phyloP scores from a whole-genome alignment of 2,797 vertebrate species.

The Catamblyrhynchus diadema region DNA sequence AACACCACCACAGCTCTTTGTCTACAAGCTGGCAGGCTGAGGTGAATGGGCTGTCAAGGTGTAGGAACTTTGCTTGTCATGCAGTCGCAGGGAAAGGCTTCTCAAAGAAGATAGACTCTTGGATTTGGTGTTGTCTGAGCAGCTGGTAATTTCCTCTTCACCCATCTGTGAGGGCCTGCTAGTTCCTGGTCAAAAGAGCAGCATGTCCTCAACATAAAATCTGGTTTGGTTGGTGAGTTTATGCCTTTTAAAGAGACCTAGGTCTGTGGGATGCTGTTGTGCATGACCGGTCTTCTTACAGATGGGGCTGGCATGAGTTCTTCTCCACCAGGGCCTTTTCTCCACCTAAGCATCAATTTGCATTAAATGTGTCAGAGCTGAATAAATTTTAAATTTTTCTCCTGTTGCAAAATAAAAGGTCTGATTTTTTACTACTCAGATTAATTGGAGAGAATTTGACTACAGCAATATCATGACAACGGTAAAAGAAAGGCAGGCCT shows the following conservation, averaged over 20 bases:
- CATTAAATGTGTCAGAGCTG: not conserved
- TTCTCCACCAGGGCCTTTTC: not conserved
- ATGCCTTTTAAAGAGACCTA: not conserved
- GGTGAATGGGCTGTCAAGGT: not conserved
- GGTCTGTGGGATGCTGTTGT: not conserved
- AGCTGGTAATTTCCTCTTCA: not conserved
- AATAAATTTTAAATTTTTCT: not conserved
- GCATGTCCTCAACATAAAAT: fast-evolving
- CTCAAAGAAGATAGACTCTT: not conserved
- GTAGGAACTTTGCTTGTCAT: not conserved
- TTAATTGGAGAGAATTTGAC: not conserved
- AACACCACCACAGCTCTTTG: not conserved
- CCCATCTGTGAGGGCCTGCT: not conserved
- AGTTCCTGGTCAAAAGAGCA: not conserved
- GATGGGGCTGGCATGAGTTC: not conserved
- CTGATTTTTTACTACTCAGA: not conserved
- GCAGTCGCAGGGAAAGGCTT: not conserved
- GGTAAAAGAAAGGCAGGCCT: not conserved
- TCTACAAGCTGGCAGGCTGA: not conserved
- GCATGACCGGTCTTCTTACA: not conserved
- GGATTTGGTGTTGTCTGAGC: not conserved
- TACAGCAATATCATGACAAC: not conserved
- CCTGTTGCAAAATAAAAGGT: not conserved
- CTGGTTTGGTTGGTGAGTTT: not conserved
- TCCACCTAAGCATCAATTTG: not conserved